phyloP scores from a whole-genome alignment of 2,113 vertebrate genomes.

The Xiphophorus couchianus region DNA sequence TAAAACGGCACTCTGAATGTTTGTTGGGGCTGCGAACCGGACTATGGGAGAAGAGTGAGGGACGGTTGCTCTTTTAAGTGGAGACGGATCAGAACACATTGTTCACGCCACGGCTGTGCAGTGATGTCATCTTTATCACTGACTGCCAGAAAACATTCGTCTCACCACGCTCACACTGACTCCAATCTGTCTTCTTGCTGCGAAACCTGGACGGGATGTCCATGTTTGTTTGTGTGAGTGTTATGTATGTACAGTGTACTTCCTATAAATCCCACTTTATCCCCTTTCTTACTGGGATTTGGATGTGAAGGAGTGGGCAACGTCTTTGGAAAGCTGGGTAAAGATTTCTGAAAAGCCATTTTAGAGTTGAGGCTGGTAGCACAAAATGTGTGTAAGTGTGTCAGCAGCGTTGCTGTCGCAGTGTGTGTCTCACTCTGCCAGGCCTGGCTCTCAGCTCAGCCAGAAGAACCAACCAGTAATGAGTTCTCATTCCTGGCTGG shows the following conservation, averaged over 20 bases:
- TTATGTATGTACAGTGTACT: neutral
- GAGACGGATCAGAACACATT: constrained; percentile 29
- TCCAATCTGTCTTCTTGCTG: constrained; percentile 54
- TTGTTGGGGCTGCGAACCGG: neutral
- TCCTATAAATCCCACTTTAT: neutral
- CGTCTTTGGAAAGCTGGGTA: neutral
- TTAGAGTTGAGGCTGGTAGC: neutral
- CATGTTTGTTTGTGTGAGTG: constrained; percentile 10
- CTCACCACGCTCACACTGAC: constrained; percentile 27
- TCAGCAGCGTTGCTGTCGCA: constrained; percentile 11
- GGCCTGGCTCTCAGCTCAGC: constrained; percentile 20
- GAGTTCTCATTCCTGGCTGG: constrained; percentile 46
- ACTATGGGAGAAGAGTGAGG: constrained; percentile 8
- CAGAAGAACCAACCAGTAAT: constrained; percentile 23
- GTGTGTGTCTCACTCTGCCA: constrained; percentile 31
- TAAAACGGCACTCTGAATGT: neutral
- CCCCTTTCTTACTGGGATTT: neutral
- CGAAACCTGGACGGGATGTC: constrained; percentile 1
- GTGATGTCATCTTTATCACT: constrained; percentile 35
- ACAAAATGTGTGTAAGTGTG: constrained; percentile 16
- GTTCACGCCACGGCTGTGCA: constrained; percentile 8
- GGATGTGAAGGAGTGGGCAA: neutral
- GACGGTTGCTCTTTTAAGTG: constrained; percentile 36
- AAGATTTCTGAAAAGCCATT: neutral
- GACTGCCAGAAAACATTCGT: constrained; percentile 17